phyloP scores from a whole-genome alignment of 2,113 vertebrate species.

The Bos indicus region DNA sequence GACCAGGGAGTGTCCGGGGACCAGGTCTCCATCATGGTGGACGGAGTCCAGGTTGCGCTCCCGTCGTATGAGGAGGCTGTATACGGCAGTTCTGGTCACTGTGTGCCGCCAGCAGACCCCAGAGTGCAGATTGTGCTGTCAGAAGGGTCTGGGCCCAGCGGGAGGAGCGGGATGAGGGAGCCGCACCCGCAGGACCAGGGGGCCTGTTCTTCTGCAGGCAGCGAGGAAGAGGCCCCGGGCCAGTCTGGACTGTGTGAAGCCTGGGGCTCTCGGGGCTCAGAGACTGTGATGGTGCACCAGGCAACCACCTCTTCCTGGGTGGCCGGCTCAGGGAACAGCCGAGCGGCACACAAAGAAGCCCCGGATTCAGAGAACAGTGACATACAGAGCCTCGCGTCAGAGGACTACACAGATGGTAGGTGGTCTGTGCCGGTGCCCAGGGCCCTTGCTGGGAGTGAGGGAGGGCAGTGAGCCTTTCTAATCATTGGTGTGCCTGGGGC shows the following conservation, averaged over 20 bases:
- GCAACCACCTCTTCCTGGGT: conserved; percentile 89
- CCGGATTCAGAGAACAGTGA: conserved; percentile 94
- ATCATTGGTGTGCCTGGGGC: background rate
- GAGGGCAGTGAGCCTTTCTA: background rate
- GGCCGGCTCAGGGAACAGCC: conserved; percentile 84
- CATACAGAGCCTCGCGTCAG: conserved; percentile 95
- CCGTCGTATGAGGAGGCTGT: conserved; percentile 99
- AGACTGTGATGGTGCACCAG: conserved; percentile 93
- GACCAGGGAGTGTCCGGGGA: conserved; percentile 95
- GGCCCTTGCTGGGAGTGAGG: background rate
- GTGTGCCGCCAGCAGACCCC: conserved; percentile 85
- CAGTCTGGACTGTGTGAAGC: conserved; percentile 86
- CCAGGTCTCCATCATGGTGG: conserved; percentile 94
- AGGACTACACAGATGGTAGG: conserved; percentile 96
- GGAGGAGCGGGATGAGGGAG: conserved; percentile 73
- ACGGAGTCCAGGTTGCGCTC: conserved; percentile 95
- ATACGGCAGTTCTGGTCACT: conserved; percentile 90
- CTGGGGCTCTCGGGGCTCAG: conserved; percentile 88
- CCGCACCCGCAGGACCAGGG: conserved; percentile 66
- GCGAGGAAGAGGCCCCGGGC: conserved; percentile 81
- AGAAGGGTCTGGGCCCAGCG: conserved; percentile 81
- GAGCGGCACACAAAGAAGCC: conserved; percentile 81
- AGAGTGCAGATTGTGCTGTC: conserved; percentile 96
- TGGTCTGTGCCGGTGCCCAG: background rate
- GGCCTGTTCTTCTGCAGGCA: conserved; percentile 75